Conservation (phyloP, 2,797 vertebrate genomes). For the Tragelaphus eurycerus region DNA sequence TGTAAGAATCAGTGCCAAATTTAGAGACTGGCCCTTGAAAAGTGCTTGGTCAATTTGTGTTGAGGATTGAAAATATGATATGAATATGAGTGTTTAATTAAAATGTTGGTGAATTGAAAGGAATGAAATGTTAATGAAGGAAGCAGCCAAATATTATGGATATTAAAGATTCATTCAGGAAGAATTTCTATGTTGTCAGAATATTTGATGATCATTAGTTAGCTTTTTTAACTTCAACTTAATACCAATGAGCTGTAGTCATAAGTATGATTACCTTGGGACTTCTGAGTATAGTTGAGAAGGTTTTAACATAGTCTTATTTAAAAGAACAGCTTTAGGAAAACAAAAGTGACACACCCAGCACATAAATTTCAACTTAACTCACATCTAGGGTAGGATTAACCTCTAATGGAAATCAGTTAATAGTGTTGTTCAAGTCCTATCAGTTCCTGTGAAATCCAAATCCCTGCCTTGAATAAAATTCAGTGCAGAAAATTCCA, state of each 20-base stretch:
- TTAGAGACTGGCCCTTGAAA: slow-evolving; percentile 31
- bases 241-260: not conserved
- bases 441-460: slow-evolving; percentile 25
- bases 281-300: not conserved
- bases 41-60: slow-evolving; percentile 19
- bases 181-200: slow-evolving; percentile 1
- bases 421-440: not conserved
- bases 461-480: slow-evolving; percentile 34
- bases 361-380: not conserved
- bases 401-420: slow-evolving; percentile 30
- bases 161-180: not conserved
- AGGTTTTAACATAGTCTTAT: slow-evolving; percentile 13
- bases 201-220: slow-evolving; percentile 1
- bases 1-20: slow-evolving; percentile 36
- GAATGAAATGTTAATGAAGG: slow-evolving; percentile 40
- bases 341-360: slow-evolving; percentile 43
- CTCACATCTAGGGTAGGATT: not conserved
- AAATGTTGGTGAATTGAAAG: slow-evolving; percentile 34
- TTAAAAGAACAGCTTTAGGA: slow-evolving; percentile 41
- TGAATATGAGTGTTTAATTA: slow-evolving; percentile 28
- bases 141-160: not conserved
- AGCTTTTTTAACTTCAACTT: slow-evolving; percentile 32
- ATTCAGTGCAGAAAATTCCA: not conserved
- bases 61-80: slow-evolving; percentile 13
- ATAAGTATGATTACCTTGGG: not conserved